Evolutionary conservation across 1,140 invertebrate species (phyloP), one percentile per base, ranked within the genome.

Genomic region (Eciton burchellii): DNA sequence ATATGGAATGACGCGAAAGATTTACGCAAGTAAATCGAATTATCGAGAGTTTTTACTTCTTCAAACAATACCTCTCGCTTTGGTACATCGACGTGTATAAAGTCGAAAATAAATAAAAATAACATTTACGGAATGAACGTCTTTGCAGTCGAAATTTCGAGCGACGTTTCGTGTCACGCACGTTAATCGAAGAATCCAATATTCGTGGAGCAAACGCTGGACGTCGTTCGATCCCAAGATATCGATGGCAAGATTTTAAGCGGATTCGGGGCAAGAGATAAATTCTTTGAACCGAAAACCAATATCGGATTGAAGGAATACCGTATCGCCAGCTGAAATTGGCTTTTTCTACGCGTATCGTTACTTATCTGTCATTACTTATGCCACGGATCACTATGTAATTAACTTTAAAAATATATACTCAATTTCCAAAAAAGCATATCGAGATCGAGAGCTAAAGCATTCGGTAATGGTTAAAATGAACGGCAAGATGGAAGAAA

Each of bases 351-450:
- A 63, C 63, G 35, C 41, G 12, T 56, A 8, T 21, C n/a, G n/a
- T 3, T 63, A 9, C n/a, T n/a, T n/a, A n/a, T n/a, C n/a, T n/a
- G 29, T 74, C 41, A 74, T 74, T 63, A 74, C 63, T 74, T 74
- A 74, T 74, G 49, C 16, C 43, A 21, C 14, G 24, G 59, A 21
- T 9, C 47, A 26, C 62, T 41, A 47, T 21, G 43, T 26, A 63
- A 63, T 74, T 74, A 49, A 63, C n/a, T 49, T 74, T 41, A 63
- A 74, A 74, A 74, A 62, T 74, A 74, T 24, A 6, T 47, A 56
- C n/a, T n/a, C 24, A 74, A 11, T 49, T 74, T 29, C 8, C 24
- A 3, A 63, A 74, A 73, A 73, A 21, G 24, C 9, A 45, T 21
- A 60, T 29, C 5, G n/a, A n/a, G n/a, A n/a, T 45, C 6, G 11